Conservation (phyloP, 2,888 invertebrate species). For the Pammene fasciana region DNA sequence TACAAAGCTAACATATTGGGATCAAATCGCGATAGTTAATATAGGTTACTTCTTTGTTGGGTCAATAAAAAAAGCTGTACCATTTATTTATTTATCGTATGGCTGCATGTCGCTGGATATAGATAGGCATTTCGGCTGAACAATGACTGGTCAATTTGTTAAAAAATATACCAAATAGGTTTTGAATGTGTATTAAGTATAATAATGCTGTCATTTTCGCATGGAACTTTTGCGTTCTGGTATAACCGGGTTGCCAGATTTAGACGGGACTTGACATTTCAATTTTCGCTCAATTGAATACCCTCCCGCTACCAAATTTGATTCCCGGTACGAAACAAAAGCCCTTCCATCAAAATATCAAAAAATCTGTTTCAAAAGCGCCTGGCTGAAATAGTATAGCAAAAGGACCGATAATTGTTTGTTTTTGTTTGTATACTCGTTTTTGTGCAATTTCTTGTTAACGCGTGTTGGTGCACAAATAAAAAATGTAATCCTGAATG, state of each 20-base stretch:
- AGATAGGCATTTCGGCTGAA: no score
- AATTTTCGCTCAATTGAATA: constrained; percentile 41
- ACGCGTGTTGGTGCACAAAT: no score
- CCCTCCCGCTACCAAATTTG: constrained; percentile 36
- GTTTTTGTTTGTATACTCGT: neutral
- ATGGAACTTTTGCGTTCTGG: constrained; percentile 3
- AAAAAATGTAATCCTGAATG: no score
- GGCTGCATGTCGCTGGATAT: no score
- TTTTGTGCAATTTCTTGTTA: neutral
- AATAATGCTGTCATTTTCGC: neutral
- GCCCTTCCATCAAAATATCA: constrained; percentile 38
- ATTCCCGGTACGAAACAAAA: constrained; percentile 37
- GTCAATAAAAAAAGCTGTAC: no score
- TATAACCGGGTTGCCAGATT: constrained; percentile 10
- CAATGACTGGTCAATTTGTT: no score
- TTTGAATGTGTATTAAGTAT: no score
- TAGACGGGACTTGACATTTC: constrained; percentile 39
- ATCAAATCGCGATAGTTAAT: no score
- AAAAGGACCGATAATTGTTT: constrained; percentile 20
- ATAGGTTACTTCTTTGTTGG: no score
- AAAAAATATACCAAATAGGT: no score
- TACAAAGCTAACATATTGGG: no score
- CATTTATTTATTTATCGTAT: no score
- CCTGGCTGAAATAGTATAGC: constrained; percentile 16
- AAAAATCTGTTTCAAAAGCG: constrained; percentile 31